Evolutionary conservation across 2,113 vertebrate genomes (phyloP), one percentile per base, ranked within the genome.

Genomic region (Alexandromys fortis): DNA sequence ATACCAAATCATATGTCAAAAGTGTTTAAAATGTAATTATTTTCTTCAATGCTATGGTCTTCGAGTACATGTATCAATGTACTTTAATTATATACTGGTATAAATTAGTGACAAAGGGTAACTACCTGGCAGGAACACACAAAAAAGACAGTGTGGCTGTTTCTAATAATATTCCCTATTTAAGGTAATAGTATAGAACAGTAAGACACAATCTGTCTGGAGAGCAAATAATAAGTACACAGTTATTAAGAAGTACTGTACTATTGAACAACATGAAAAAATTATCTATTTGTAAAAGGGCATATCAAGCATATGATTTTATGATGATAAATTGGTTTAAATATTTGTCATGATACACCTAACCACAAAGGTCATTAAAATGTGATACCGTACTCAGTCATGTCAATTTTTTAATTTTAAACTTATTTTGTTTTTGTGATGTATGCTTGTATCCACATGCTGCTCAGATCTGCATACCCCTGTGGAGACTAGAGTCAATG

Each of bases 21-120:
- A 68, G 61, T 83, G 78, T 19, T 88, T 19, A 96, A 87, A 10
- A 28, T 89, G 26, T 52, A 88, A 70, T 8, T 63, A 92, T 55
- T 85, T 28, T 89, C 24, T 88, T 89, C 65, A 89, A 30, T 72
- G 1, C 26, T 85, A 24, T 75, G 22, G 4, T 92, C 10, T 73
- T 89, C 38, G 61, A 95, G 30, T 75, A 42, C 21, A 86, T 61
- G 49, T 76, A 86, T 75, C 72, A 38, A 55, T 79, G 70, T 86
- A 86, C 35, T 92, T 91, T 92, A 86, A 16, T 86, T 4, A 89
- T 75, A 52, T 88, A 63, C 77, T 91, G 55, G 87, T 89, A 89
- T 68, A 91, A 94, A 86, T 79, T 67, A 65, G 45, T 91, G 30
- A 77, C 28, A 76, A 83, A 88, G n/a, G 10, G 13, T 90, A 86